Evolutionary conservation across 2,113 vertebrate genomes (phyloP), one percentile per base, ranked within the genome.

Genomic region (Bubo bubo): DNA sequence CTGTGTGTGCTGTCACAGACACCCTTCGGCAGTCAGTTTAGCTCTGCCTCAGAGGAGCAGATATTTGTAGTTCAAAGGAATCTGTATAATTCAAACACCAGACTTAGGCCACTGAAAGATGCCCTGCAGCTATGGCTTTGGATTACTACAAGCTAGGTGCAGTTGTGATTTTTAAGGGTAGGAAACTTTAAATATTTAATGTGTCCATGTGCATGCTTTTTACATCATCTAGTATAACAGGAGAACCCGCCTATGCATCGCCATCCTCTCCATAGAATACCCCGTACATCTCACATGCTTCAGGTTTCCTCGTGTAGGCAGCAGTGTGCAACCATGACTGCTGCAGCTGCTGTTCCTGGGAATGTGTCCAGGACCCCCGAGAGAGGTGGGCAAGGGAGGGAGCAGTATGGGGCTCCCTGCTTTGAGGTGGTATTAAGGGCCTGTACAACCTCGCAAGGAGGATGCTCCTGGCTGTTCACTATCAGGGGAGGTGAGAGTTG

Each of bases 381-480:
- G 47, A 66, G 45, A 34, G 32, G 18, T 50, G 45, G 27, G 32
- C 27, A 77, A 49, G 34, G 70, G 21, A 81, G 14, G 8, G 24
- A 30, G 4, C 49, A 75, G 27, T 27, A 22, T 19, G 26, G 20
- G 26, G 17, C 39, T 92, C 14, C 23, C n/a, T 76, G 17, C 35
- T 93, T 64, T 83, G 43, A 53, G 41, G 6, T 41, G 26, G 4
- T 30, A 10, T 75, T 79, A 76, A 75, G 34, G 21, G 35, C 12
- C 26, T 23, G 3, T 75, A 59, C 0, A 1, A 27, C 74, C 52
- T 64, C 2, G 1, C 9, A 4, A n/a, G 59, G 39, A 68, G 4
- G 1, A 1, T 84, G 14, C 30, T 87, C 6, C 24, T 86, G 68
- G 24, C 73, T 87, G 13, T 53, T 72, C 23, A 24, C 22, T 60